Base-by-base conservation (phyloP, 2,888 invertebrate species). In the Entomobrya proxima region DNA sequence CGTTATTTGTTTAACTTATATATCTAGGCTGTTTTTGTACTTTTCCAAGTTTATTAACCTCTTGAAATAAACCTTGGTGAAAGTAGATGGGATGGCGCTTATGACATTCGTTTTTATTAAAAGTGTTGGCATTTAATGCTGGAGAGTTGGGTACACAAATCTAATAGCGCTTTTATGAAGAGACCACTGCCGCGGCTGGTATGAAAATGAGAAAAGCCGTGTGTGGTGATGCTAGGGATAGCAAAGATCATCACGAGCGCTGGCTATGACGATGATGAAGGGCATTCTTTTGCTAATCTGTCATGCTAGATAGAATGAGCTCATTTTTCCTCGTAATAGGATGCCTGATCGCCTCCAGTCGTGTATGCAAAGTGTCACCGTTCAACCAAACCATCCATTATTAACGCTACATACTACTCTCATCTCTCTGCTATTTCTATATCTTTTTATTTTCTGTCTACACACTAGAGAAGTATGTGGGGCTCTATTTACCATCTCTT, bases 241-340 rank as follows among this genome's bases (percentile, higher is more conserved):
- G n/a, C n/a, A n/a, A n/a, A n/a, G 35, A 67, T 52, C 30, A 79
- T 47, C 32, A 75, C 35, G 18, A 52, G 30, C n/a, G 50, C 6
- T 18, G 50, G 30, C 67, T 50, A 30, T 35, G 80, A 80, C 52
- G 72, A 87, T 87, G 81, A 85, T 72, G 85, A 64, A 87, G 74
- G 77, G 61, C 77, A 87, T 87, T 89, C 84, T 88, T 85, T 82
- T 86, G 86, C 88, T 89, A 86, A 87, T 88, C 89, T 85, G 88
- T 87, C 88, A 87, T 78, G 78, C 24, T 72, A 78, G 84, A 84
- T 84, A 84, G 84, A 78, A 79, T 32, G 69, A 84, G 72, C 86
- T 86, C 88, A 86, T 87, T 87, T 88, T 88, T 85, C 78, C 84
- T 81, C 64, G 64, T 80, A 80, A 80, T 80, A 47, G 85, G 79